phyloP scores from a whole-genome alignment of 2,888 invertebrate genomes.

The Sylvicola cinctus region DNA sequence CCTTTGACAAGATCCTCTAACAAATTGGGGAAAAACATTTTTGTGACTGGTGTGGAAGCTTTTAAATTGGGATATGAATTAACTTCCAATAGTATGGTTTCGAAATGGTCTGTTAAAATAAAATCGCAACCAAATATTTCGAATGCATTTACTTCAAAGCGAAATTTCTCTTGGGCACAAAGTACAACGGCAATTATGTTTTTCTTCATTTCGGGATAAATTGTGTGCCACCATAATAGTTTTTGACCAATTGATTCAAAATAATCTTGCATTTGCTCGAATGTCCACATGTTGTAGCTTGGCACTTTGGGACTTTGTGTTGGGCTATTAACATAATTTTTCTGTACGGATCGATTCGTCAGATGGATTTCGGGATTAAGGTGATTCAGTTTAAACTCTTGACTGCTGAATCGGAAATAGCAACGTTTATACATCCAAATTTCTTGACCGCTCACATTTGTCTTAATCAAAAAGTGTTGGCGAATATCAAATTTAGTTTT shows the following conservation, averaged over 20 bases:
- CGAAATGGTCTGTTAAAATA: constrained; percentile 63
- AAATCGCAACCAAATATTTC: constrained; percentile 88
- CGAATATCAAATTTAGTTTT: constrained; percentile 82
- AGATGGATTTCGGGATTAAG: constrained; percentile 72
- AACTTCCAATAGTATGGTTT: constrained; percentile 82
- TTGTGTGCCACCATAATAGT: constrained; percentile 45
- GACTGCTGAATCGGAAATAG: constrained; percentile 71
- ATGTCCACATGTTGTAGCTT: constrained; percentile 67
- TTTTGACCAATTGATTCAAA: constrained; percentile 24
- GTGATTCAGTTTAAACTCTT: constrained; percentile 53
- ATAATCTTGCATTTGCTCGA: constrained; percentile 45
- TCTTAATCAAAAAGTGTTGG: constrained; percentile 64
- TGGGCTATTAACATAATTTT: constrained; percentile 32
- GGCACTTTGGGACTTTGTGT: constrained; percentile 42
- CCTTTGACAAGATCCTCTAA: constrained; percentile 71
- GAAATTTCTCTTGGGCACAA: constrained; percentile 52
- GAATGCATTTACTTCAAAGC: constrained; percentile 51
- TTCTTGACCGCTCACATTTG: constrained; percentile 34
- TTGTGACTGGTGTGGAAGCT: constrained; percentile 64
- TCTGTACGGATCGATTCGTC: constrained; percentile 74
- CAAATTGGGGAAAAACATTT: constrained; percentile 58
- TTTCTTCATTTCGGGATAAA: constrained; percentile 71
- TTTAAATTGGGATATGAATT: constrained; percentile 74
- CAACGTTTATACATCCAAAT: constrained; percentile 77
- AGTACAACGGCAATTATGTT: constrained; percentile 58